Percentiles rank a stretch among this genome's conserved stretches.
These are phyloP conservation scores for Mythimna vitellina DNA, from an alignment of 2,888 invertebrate genomes.

Conservation along the genomic window DNA sequence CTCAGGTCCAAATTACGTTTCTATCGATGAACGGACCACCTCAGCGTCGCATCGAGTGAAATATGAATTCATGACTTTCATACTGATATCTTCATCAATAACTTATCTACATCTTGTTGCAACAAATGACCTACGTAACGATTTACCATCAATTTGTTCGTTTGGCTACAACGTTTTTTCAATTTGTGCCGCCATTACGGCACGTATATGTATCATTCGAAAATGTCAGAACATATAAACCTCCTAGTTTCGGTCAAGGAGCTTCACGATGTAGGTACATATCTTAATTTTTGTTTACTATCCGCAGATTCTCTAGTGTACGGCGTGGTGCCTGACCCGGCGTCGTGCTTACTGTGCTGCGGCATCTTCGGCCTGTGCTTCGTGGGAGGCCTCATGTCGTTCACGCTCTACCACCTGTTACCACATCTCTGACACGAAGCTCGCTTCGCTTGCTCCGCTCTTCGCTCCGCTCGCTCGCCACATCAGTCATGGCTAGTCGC, in stretches of 20 bases:
- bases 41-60: neutral
- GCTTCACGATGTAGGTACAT: too few species aligned
- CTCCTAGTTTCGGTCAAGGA: too few species aligned
- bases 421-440: slow-evolving; percentile 61
- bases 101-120: neutral
- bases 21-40: neutral
- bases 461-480: neutral
- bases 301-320: slow-evolving; percentile 88
- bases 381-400: slow-evolving; percentile 92
- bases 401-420: slow-evolving; percentile 91
- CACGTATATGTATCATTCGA: too few species aligned
- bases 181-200: too few species aligned
- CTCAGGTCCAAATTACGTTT: neutral
- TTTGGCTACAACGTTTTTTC: too few species aligned
- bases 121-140: too few species aligned
- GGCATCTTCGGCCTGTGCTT: slow-evolving; percentile 91
- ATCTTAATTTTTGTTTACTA: neutral
- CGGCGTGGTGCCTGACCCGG: slow-evolving; percentile 88
- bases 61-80: neutral
- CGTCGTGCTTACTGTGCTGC: slow-evolving; percentile 91
- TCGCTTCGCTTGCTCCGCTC: neutral
- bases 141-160: too few species aligned
- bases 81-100: neutral
- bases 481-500: slow-evolving; percentile 5
- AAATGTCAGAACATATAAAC: too few species aligned